Conservation (phyloP, 1,140 invertebrate genomes). For the Drosophila santomea region DNA sequence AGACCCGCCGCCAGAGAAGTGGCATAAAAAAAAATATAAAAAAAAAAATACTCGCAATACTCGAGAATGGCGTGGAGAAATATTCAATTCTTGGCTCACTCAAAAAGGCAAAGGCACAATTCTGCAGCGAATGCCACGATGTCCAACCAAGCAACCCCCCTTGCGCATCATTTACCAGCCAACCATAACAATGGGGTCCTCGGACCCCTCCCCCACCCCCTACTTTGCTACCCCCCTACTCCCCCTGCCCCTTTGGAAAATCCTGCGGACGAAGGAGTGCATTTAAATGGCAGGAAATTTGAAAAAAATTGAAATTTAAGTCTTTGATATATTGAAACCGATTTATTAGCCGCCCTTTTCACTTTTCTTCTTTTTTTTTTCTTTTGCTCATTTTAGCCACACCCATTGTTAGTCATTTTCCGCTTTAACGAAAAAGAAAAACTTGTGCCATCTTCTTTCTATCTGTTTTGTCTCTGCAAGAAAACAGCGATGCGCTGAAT, state of each 20-base stretch:
- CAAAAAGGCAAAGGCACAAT: constrained; percentile 66
- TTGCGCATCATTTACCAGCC: constrained; percentile 72
- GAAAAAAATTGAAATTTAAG: constrained; percentile 83
- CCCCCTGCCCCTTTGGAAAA: constrained; percentile 4
- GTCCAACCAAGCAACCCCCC: constrained; percentile 37
- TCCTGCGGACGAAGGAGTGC: constrained; percentile 75
- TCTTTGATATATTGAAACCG: constrained; percentile 79
- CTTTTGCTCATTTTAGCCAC: constrained; percentile 1
- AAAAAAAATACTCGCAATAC: constrained; percentile 24
- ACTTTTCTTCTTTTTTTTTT: constrained; percentile 9
- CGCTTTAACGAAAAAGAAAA: constrained; percentile 11
- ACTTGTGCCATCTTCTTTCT: constrained; percentile 14
- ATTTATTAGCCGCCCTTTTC: constrained; percentile 68
- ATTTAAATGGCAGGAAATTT: constrained; percentile 83
- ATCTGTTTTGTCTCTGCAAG: constrained; percentile 12
- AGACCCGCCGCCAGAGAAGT: constrained; percentile 26
- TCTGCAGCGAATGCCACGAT: constrained; percentile 59
- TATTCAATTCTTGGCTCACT: constrained; percentile 77
- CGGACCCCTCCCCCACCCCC: not conserved
- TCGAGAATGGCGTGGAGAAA: constrained; percentile 30
- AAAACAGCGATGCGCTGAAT: constrained; percentile 5
- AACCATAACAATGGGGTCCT: constrained; percentile 64
- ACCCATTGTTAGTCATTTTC: constrained; percentile 53
- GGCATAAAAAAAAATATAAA: not conserved
- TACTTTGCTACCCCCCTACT: not conserved